A percentile compares a stretch with the other conserved stretches of the same genome.
phyloP scores from a whole-genome alignment of 2,113 vertebrate species.

The Morphnarchus princeps region DNA sequence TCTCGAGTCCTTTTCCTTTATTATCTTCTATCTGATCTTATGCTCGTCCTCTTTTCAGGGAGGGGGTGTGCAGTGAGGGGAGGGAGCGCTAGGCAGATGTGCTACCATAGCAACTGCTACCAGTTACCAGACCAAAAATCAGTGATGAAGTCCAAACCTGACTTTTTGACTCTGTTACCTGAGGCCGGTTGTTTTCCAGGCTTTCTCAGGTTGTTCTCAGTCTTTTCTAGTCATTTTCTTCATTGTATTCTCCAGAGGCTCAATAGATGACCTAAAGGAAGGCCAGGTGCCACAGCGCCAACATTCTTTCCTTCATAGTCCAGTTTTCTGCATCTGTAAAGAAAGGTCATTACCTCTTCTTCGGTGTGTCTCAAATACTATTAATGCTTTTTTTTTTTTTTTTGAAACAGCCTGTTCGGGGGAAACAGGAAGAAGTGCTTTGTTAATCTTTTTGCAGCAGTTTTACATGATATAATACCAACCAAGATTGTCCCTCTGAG shows the following conservation, averaged over 20 bases:
- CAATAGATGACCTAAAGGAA: neutral
- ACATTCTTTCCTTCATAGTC: neutral
- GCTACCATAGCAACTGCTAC: neutral
- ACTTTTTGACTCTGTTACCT: neutral
- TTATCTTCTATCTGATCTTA: neutral
- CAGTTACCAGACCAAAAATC: neutral
- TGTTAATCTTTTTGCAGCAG: neutral
- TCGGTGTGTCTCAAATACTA: neutral
- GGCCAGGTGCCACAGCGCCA: neutral
- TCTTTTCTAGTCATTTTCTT: neutral
- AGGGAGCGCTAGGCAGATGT: neutral
- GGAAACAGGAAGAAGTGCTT: neutral
- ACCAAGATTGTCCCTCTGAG: neutral
- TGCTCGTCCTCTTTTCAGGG: neutral
- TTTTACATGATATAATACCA: neutral
- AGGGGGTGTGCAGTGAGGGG: neutral
- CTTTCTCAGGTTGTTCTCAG: neutral
- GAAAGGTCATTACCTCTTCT: neutral
- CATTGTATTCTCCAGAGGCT: neutral
- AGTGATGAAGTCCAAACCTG: neutral
- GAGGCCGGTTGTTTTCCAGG: neutral
- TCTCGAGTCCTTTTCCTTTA: neutral
- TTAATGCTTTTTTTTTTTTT: neutral
- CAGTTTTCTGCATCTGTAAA: neutral
- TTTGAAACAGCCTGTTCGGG: neutral